A percentile compares a stretch with the other conserved stretches of the same genome.
These are phyloP conservation scores for Acrocephalus scirpaceus DNA, from an alignment of 2,797 vertebrate species.

Conservation along the genomic window DNA sequence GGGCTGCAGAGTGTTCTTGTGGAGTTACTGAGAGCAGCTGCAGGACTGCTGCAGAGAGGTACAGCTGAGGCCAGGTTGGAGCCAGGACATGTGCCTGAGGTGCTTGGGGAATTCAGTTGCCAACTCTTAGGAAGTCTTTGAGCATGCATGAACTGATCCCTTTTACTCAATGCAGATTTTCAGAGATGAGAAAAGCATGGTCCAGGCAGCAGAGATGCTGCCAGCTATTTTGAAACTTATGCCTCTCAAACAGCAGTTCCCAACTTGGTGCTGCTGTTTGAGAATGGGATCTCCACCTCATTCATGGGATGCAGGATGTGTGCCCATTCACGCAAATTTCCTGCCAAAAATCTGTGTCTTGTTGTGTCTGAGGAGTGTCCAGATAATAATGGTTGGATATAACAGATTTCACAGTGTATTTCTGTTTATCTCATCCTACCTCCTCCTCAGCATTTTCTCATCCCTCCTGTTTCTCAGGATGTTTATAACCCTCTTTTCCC, in stretches of 20 bases:
- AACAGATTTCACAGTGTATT: background rate
- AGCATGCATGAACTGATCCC: background rate
- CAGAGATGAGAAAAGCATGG: background rate
- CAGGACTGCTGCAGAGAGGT: background rate
- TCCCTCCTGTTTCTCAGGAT: background rate
- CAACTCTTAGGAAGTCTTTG: background rate
- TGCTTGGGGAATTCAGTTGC: background rate
- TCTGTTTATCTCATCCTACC: background rate
- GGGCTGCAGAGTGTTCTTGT: background rate
- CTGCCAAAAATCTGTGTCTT: background rate
- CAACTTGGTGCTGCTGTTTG: background rate
- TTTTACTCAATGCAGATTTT: background rate
- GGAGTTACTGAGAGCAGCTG: background rate
- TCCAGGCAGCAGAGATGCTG: background rate
- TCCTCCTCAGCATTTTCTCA: background rate
- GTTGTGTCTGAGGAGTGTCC: background rate
- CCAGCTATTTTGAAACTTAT: background rate
- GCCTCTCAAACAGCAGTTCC: background rate
- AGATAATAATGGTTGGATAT: background rate
- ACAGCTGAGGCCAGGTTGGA: background rate
- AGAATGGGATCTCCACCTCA: background rate
- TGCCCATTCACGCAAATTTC: fast-evolving
- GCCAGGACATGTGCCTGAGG: fast-evolving
- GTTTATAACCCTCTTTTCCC: background rate
- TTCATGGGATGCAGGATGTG: fast-evolving